phyloP scores from a whole-genome alignment of 1,140 invertebrate species.

The Sminthurinus signatus region DNA sequence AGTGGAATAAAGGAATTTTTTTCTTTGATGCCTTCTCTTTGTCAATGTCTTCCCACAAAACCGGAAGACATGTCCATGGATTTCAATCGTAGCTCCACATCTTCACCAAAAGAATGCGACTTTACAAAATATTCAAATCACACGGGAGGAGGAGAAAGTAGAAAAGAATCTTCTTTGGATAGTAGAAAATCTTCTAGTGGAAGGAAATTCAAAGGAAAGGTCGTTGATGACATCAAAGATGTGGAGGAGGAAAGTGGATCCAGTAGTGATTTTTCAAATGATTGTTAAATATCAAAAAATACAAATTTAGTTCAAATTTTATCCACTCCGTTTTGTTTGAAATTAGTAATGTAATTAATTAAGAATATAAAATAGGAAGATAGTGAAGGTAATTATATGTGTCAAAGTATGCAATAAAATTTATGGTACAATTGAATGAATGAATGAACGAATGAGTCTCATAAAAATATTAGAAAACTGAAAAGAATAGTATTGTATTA shows the following conservation, averaged over 20 bases:
- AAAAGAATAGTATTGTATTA: too few relatives aligned
- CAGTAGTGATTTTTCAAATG: neutral
- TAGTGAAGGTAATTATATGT: too few relatives aligned
- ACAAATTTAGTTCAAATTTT: too few relatives aligned
- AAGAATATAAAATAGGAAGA: too few relatives aligned
- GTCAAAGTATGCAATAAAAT: too few relatives aligned
- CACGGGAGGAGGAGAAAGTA: neutral
- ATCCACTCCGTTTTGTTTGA: too few relatives aligned
- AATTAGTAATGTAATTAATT: too few relatives aligned
- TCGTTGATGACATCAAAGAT: neutral
- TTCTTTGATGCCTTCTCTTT: conserved; percentile 20
- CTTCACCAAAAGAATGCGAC: neutral
- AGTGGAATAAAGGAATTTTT: conserved; percentile 23
- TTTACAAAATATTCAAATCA: neutral
- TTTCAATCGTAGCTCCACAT: neutral
- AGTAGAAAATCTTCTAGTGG: neutral
- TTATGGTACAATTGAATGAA: too few relatives aligned
- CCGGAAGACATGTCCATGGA: neutral
- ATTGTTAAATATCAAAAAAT: too few relatives aligned
- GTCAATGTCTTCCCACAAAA: conserved; percentile 20
- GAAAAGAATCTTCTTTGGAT: neutral
- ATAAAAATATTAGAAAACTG: too few relatives aligned
- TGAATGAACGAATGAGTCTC: too few relatives aligned
- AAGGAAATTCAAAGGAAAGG: neutral
- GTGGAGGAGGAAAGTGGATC: neutral